Base-by-base conservation (phyloP, 1,140 invertebrate genomes). In the Kradibia gibbosae region DNA sequence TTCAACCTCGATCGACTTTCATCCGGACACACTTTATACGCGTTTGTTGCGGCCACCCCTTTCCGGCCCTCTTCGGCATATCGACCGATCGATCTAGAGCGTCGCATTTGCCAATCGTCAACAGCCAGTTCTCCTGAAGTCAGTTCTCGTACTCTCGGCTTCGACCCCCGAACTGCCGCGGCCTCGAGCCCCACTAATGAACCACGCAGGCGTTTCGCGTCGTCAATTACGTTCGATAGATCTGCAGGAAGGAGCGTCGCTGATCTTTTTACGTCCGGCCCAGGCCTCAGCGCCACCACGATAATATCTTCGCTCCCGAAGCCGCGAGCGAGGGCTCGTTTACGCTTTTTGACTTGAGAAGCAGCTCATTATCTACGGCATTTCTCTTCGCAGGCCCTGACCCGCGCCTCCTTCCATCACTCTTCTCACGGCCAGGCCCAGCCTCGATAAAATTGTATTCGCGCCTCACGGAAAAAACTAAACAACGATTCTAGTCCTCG, bases 331-430 rank as follows among this genome's bases (percentile, higher is more conserved):
- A 31, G 3, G 22, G 57, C 77, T 80, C 80, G 80, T 82, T 82
- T 82, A 82, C 80, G 80, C 80, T 82, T 82, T 82, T 74, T 77
- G 80, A 82, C 65, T 55, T 77, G 80, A 76, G 80, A 82, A 82
- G 77, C 80, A 67, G 39, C 42, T 55, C 78, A 76, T 81, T 81
- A 81, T 81, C 73, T 65, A 48, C 31, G 1, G n/a, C 15, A 34
- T 39, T 28, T 60, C 39, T 71, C 76, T 80, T 70, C 22, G 65
- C 39, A 48, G 0, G 10, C 25, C 77, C 20, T 20, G 31, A 5
- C 28, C 11, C 48, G 1, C 75, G 10, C 60, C 15, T n/a, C 39
- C n/a, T 42, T 45, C 25, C 45, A 50, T 67, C 57, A 31, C 31
- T 45, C 76, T 42, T 78, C 77, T 60, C 75, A 48, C 75, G 75